Percentiles rank a stretch among this genome's conserved stretches.
Conservation (phyloP, 2,797 vertebrate genomes). For the Chiloscyllium punctatum region DNA sequence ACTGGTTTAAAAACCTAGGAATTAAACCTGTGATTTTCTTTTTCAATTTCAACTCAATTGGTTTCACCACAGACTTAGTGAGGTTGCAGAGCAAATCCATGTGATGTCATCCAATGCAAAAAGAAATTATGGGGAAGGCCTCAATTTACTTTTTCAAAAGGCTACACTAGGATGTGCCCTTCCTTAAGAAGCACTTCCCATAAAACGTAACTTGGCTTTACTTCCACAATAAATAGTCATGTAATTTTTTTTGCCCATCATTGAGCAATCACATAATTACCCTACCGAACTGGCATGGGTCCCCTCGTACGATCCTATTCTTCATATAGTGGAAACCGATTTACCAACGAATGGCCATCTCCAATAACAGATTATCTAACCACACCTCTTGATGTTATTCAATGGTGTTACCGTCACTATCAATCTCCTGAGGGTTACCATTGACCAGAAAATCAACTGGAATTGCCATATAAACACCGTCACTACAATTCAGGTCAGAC, state of each 20-base stretch:
- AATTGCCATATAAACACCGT: too few species aligned
- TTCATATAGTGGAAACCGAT: background rate
- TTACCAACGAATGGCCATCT: too few species aligned
- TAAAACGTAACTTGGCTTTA: background rate
- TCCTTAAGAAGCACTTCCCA: background rate
- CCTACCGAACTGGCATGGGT: background rate
- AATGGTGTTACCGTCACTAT: too few species aligned
- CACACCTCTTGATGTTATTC: too few species aligned
- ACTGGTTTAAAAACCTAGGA: background rate
- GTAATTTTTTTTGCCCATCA: background rate
- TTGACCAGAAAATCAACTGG: too few species aligned
- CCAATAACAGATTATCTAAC: too few species aligned
- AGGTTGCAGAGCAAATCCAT: background rate
- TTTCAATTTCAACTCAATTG: background rate
- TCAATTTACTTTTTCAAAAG: background rate
- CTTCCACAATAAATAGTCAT: background rate
- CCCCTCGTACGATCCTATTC: background rate
- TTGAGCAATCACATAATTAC: background rate
- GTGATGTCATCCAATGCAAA: background rate
- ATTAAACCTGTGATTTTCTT: background rate
- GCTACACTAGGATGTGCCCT: background rate
- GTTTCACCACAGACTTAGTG: background rate
- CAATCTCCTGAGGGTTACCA: too few species aligned
- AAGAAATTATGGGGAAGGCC: background rate
- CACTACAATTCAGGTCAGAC: too few species aligned